Evolutionary conservation across 2,797 vertebrate species (phyloP).

Genomic region (Darevskia mixta): DNA sequence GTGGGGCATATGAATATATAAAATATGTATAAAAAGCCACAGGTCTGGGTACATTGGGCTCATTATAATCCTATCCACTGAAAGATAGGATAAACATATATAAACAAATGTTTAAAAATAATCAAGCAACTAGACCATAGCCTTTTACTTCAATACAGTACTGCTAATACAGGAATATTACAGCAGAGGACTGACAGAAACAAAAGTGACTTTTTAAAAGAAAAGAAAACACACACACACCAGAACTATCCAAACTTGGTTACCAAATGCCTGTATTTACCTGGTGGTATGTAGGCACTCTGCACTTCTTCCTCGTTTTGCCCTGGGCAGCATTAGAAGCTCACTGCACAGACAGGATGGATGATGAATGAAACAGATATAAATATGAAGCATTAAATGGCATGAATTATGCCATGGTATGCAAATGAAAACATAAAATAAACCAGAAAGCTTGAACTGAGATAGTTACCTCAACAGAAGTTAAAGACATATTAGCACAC

Average conservation of each 20-base stretch:
- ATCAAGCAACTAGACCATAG: slow-evolving; percentile 45
- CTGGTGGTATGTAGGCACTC: slow-evolving; percentile 99
- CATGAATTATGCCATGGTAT: slow-evolving; percentile 79
- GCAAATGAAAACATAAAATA: slow-evolving; percentile 82
- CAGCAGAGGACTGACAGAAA: slow-evolving; percentile 10
- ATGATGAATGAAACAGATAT: slow-evolving; percentile 85
- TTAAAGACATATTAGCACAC: slow-evolving; percentile 61
- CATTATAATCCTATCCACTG: background rate
- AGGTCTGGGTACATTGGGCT: background rate
- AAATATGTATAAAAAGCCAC: background rate
- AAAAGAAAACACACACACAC: slow-evolving; percentile 41
- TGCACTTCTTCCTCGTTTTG: slow-evolving; percentile 98
- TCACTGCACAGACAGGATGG: slow-evolving; percentile 95
- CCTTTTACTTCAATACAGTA: background rate
- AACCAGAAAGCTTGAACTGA: slow-evolving; percentile 78
- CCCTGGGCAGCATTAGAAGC: slow-evolving; percentile 97
- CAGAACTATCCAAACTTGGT: slow-evolving; percentile 61
- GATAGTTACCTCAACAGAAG: slow-evolving; percentile 60
- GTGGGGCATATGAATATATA: background rate
- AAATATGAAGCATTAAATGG: slow-evolving; percentile 89
- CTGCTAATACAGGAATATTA: slow-evolving; percentile 27
- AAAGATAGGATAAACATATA: background rate
- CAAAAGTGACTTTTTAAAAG: slow-evolving; percentile 48
- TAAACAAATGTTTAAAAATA: slow-evolving; percentile 4
- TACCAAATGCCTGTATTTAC: slow-evolving; percentile 86